These are phyloP conservation scores for Petrolisthes cinctipes DNA, from an alignment of 2,888 invertebrate species.

Conservation along the genomic window DNA sequence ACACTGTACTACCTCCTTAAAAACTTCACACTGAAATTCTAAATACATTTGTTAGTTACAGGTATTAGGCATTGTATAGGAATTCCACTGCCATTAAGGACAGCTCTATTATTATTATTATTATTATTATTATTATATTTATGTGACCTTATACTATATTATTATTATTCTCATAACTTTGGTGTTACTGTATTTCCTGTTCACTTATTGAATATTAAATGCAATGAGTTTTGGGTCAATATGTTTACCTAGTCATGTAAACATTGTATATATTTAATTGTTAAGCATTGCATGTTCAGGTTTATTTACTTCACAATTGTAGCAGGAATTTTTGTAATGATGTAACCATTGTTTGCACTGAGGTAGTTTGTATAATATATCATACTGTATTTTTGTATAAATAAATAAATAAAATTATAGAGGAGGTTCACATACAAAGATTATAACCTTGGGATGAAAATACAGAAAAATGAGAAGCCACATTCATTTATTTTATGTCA, in stretches of 20 bases:
- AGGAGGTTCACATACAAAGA: neutral
- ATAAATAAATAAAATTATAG: neutral
- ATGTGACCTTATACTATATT: neutral
- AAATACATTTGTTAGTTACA: too few relatives aligned
- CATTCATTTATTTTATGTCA: too few relatives aligned
- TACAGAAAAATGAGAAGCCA: too few relatives aligned
- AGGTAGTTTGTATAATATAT: constrained; percentile 34
- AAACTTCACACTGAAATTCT: too few relatives aligned
- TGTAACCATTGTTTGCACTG: constrained; percentile 23
- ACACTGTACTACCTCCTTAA: too few relatives aligned
- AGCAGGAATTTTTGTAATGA: neutral
- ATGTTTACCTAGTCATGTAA: constrained; percentile 41
- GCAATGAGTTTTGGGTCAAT: neutral
- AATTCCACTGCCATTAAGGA: neutral
- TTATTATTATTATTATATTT: neutral
- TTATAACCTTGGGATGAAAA: too few relatives aligned
- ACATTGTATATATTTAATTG: neutral
- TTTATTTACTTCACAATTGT: neutral
- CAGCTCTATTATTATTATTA: neutral
- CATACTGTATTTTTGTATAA: constrained; percentile 38
- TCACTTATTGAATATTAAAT: neutral
- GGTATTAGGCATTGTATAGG: neutral
- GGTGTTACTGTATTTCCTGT: neutral
- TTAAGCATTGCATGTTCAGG: constrained; percentile 18
- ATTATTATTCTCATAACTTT: neutral